Conservation (phyloP, 2,797 vertebrate species). For the Lepilemur ruficaudatus region DNA sequence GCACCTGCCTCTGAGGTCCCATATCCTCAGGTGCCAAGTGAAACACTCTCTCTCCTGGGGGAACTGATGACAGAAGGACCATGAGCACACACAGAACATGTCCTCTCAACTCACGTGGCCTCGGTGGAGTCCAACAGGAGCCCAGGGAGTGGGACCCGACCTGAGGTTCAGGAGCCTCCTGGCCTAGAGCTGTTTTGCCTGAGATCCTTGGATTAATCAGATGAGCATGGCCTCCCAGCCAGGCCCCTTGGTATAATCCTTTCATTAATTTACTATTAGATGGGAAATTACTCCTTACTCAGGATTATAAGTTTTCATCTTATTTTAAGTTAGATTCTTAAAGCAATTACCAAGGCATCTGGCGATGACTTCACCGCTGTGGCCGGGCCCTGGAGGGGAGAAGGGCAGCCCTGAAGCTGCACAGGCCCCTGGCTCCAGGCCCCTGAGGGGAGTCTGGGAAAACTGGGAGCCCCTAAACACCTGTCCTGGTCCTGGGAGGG, state of each 20-base stretch:
- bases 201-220: conserved; percentile 37
- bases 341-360: conserved; percentile 80
- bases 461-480: neutral
- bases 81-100: accelerated
- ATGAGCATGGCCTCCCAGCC: neutral
- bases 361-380: conserved; percentile 70
- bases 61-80: neutral
- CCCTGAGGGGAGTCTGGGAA: neutral
- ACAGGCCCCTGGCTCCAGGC: conserved; percentile 16
- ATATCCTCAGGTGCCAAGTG: accelerated
- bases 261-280: conserved; percentile 72
- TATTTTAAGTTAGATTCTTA: conserved; percentile 80
- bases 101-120: neutral
- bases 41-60: neutral
- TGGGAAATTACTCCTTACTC: conserved; percentile 75
- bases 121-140: neutral
- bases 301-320: conserved; percentile 80
- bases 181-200: neutral
- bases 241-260: conserved; percentile 44
- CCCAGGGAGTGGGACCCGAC: neutral
- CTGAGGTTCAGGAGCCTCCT: neutral
- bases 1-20: neutral
- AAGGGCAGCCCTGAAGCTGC: conserved; percentile 19
- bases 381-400: conserved; percentile 23
- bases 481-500: neutral